These are phyloP conservation scores for Egretta garzetta DNA, from an alignment of 2,113 vertebrate genomes.

Conservation along the genomic window DNA sequence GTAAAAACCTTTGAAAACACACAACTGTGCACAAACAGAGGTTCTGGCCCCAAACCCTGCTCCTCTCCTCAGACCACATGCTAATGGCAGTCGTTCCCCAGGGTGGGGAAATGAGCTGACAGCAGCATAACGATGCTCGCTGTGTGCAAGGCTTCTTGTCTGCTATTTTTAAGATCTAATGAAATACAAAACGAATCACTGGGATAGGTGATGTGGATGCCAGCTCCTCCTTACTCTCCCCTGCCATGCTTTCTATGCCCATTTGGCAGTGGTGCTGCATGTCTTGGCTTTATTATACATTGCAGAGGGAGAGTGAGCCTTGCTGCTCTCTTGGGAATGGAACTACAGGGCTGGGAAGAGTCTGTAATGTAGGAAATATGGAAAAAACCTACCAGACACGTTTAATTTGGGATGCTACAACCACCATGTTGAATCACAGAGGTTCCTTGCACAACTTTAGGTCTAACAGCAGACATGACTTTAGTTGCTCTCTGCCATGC, in stretches of 20 bases:
- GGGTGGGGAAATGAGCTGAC: neutral
- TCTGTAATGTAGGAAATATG: neutral
- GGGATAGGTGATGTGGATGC: neutral
- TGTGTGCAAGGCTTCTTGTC: too few species aligned
- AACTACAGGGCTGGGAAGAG: neutral
- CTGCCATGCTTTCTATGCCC: neutral
- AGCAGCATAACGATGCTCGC: rapidly evolving
- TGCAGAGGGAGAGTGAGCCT: neutral
- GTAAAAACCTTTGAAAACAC: neutral
- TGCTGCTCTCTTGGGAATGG: neutral
- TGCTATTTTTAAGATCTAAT: neutral
- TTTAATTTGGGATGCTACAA: neutral
- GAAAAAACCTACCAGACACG: neutral
- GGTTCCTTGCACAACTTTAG: neutral
- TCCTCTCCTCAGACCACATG: neutral
- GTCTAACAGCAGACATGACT: neutral
- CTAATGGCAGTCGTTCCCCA: neutral
- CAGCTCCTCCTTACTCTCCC: neutral
- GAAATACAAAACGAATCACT: neutral
- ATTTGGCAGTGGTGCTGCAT: neutral
- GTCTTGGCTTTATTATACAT: neutral
- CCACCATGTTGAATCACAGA: neutral
- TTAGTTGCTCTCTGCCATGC: neutral
- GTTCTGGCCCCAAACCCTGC: neutral
- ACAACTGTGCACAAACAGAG: neutral